A percentile compares a stretch with the other conserved stretches of the same genome.
These are phyloP conservation scores for Drusus annulatus DNA, from an alignment of 1,140 invertebrate genomes.

Conservation along the genomic window DNA sequence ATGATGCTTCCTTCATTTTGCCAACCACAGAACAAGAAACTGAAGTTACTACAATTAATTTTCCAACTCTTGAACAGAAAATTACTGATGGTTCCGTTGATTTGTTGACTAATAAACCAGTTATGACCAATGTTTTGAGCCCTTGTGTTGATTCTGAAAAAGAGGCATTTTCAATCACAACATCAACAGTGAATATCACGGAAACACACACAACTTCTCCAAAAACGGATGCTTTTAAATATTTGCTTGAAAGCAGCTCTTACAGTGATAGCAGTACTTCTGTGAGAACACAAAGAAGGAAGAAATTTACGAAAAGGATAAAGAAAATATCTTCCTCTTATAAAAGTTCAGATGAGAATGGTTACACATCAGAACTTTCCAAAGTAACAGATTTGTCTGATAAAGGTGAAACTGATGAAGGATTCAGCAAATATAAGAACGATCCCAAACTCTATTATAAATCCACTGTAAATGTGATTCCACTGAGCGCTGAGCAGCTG, in stretches of 20 bases:
- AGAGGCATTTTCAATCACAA: background rate
- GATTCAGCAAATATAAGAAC: conserved; percentile 16
- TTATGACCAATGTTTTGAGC: too few species aligned
- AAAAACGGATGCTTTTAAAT: conserved; percentile 22
- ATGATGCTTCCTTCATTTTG: too few species aligned
- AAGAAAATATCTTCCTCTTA: conserved; percentile 7
- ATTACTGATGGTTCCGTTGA: background rate
- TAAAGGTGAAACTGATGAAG: conserved; percentile 1
- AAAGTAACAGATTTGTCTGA: background rate
- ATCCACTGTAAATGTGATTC: background rate
- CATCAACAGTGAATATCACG: background rate
- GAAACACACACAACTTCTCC: background rate
- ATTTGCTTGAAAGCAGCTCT: conserved; percentile 30
- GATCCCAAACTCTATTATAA: conserved; percentile 23
- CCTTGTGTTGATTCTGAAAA: background rate
- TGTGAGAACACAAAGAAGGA: conserved; percentile 7
- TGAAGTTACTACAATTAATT: too few species aligned
- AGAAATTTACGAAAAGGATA: conserved; percentile 9
- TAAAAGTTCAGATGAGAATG: background rate
- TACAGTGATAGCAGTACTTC: conserved; percentile 7
- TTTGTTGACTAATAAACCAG: background rate
- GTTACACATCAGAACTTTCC: background rate
- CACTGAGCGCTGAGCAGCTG: background rate
- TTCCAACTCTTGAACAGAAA: too few species aligned
- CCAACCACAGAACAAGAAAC: too few species aligned